A percentile compares a stretch with the other conserved stretches of the same genome.
Evolutionary conservation across 2,888 invertebrate species (phyloP).

Genomic region (Drosophila dives): DNA sequence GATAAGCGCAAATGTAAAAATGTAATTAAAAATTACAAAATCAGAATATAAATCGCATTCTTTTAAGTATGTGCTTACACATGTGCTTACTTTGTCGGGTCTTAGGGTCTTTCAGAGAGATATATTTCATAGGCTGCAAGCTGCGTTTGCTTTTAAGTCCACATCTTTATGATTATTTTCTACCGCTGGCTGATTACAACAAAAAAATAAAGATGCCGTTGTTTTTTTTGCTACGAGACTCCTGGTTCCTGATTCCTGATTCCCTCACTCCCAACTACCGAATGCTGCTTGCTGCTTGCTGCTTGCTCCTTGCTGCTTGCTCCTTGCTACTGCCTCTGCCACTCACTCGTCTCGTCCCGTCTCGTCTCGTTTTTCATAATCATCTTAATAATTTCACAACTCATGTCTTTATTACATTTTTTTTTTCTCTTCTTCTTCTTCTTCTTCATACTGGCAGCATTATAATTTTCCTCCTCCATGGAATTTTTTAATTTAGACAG

Average conservation of each 20-base stretch:
- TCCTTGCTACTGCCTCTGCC: slow-evolving; percentile 18
- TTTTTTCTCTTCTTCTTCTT: slow-evolving; percentile 28
- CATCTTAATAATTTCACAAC: slow-evolving; percentile 77
- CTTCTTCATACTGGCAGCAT: slow-evolving; percentile 37
- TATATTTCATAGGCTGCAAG: slow-evolving; percentile 27
- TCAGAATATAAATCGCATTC: background rate
- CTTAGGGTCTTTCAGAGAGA: slow-evolving; percentile 14
- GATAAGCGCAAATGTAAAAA: background rate
- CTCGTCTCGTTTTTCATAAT: slow-evolving; percentile 64
- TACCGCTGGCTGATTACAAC: slow-evolving; percentile 35
- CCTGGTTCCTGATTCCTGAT: background rate
- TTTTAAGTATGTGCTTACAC: slow-evolving; percentile 7
- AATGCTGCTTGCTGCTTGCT: background rate
- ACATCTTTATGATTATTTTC: slow-evolving; percentile 13
- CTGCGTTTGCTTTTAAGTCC: slow-evolving; percentile 29
- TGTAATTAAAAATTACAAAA: background rate
- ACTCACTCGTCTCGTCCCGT: slow-evolving; percentile 3
- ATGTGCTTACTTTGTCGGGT: slow-evolving; percentile 5
- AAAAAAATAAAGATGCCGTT: background rate
- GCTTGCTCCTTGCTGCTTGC: background rate
- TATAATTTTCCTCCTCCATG: slow-evolving; percentile 68
- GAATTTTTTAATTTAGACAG: slow-evolving; percentile 75
- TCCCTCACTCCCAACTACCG: background rate
- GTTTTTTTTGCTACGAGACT: slow-evolving; percentile 1
- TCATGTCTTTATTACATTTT: slow-evolving; percentile 78